Base-by-base conservation (phyloP, 2,797 vertebrate species). In the Hafferia zeledoni region DNA sequence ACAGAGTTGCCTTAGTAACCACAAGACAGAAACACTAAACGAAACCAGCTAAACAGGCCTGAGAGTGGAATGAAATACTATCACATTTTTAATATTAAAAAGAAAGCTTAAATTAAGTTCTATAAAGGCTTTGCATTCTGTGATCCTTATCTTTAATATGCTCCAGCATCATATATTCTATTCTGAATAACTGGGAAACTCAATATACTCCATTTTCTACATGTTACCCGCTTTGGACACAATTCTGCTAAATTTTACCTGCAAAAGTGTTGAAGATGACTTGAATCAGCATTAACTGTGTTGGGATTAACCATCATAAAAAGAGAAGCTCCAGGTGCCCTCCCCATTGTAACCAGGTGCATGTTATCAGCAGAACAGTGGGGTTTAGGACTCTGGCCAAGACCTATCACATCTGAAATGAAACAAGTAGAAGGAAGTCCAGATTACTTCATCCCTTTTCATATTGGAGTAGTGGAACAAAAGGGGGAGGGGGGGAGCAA, bases 1-100 rank as follows among this genome's bases (percentile, higher is more conserved):
- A 53, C 1, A 0, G 79, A 96, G 89, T 91, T 96, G 49, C 87
- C 84, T 82, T 94, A 94, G 93, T 89, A 91, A 95, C 78, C 63
- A 37, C 0, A 4, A 89, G 44, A 41, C 81, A 93, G 44, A 82
- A 31, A 69, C 18, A 55, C 63, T 70, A 74, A 92, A 77, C 30
- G 31, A 53, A 93, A 28, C 8, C 25, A 91, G 13, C 78, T 80
- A 60, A 63, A 69, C 17, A 63, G 64, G 25, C 63, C 83, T 87
- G 44, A 76, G 50, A 79, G 50, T 47, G 15, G 47, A 87, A 89
- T 75, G 43, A 93, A 93, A 87, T 47, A 70, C 20, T 52, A 89
- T 92, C 25, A 69, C 7, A 67, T 67, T 87, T 91, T 89, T 75
- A 87, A 70, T 83, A 63, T 37, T 79, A 67, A 89, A 60, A 59